These are phyloP conservation scores for Vulpes vulpes DNA, from an alignment of 2,113 vertebrate species.

Conservation along the genomic window DNA sequence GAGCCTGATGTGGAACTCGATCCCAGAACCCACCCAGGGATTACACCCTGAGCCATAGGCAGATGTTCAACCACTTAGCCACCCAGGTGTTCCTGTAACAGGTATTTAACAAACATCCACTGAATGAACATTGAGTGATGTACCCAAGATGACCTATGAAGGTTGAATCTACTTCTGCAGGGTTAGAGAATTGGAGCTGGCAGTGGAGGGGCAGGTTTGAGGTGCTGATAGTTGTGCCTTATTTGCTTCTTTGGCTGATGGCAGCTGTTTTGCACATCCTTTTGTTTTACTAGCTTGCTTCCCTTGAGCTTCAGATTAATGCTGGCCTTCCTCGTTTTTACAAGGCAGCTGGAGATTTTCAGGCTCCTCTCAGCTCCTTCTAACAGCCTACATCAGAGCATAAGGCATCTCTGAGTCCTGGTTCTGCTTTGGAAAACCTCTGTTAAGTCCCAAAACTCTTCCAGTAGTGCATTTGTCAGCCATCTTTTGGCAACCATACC, in stretches of 20 bases:
- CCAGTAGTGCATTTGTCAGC: slow-evolving; percentile 48
- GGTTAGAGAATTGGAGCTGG: neutral
- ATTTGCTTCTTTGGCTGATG: neutral
- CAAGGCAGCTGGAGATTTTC: neutral
- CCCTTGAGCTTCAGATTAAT: slow-evolving; percentile 33
- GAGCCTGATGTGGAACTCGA: too few species aligned
- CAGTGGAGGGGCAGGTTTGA: neutral
- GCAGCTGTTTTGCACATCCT: neutral
- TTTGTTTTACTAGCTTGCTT: slow-evolving; percentile 13
- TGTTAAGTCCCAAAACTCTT: slow-evolving; percentile 5
- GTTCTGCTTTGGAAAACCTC: slow-evolving; percentile 54
- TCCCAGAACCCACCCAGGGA: too few species aligned
- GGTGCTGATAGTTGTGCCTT: neutral
- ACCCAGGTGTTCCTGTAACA: neutral
- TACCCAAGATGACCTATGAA: neutral
- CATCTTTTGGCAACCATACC: slow-evolving; percentile 35
- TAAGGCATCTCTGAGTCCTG: slow-evolving; percentile 39
- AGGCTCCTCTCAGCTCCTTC: neutral
- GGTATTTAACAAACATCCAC: slow-evolving; percentile 11
- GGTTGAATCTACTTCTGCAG: neutral
- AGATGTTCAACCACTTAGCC: too few species aligned
- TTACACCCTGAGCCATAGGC: too few species aligned
- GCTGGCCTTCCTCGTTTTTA: neutral
- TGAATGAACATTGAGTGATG: neutral
- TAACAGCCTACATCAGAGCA: neutral